phyloP scores from a whole-genome alignment of 2,888 invertebrate species.

The Ferrisia virgata region DNA sequence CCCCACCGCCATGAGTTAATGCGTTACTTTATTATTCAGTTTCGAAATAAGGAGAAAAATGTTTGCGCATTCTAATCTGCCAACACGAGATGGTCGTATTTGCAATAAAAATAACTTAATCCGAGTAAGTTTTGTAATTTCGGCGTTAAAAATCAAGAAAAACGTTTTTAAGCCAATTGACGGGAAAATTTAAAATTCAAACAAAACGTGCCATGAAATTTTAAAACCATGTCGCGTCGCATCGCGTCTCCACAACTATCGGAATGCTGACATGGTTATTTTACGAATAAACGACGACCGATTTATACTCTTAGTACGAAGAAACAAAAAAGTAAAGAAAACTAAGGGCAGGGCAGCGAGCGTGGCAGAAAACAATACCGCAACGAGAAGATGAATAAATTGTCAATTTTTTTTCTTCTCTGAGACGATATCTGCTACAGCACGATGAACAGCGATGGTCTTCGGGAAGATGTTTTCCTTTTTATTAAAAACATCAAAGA shows the following conservation, averaged over 20 bases:
- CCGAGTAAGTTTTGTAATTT: background rate
- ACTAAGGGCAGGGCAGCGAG: background rate
- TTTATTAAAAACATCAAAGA: background rate
- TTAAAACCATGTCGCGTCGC: constrained; percentile 8
- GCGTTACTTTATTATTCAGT: too few relatives aligned
- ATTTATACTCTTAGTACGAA: background rate
- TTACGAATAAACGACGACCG: background rate
- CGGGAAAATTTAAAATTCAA: background rate
- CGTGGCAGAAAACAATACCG: background rate
- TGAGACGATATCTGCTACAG: background rate
- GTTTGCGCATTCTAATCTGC: background rate
- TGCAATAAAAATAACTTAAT: background rate
- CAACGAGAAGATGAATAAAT: background rate
- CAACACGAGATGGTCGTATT: background rate
- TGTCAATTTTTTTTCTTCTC: background rate
- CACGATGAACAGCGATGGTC: too few relatives aligned
- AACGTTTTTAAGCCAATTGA: constrained; percentile 6
- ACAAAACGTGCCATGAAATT: constrained; percentile 7
- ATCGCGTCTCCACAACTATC: background rate
- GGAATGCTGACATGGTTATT: background rate
- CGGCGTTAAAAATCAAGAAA: background rate
- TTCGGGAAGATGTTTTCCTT: background rate
- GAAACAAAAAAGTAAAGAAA: background rate
- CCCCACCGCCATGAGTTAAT: too few relatives aligned
- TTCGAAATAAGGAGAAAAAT: too few relatives aligned